Evolutionary conservation across 2,888 invertebrate species (phyloP).

Genomic region (Phragmatobia fuliginosa): DNA sequence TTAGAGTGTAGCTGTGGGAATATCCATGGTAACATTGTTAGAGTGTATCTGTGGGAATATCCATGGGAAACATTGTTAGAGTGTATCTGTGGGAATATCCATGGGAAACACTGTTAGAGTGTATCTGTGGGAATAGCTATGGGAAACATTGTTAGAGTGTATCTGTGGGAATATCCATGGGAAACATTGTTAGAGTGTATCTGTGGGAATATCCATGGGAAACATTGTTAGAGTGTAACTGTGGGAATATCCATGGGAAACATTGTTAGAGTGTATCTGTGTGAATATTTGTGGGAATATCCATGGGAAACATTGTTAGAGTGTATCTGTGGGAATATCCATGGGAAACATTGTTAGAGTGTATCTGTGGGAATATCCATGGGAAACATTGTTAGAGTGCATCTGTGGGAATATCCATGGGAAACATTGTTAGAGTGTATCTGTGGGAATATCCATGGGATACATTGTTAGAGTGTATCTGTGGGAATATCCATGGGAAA

Average conservation of each 20-base stretch:
- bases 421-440: slow-evolving; percentile 33
- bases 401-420: slow-evolving; percentile 14
- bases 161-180: slow-evolving; percentile 14
- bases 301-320: slow-evolving; percentile 23
- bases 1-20: slow-evolving; percentile 29
- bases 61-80: slow-evolving; percentile 23
- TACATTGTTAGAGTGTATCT: slow-evolving; percentile 32
- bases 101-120: slow-evolving; percentile 30
- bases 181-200: slow-evolving; percentile 33
- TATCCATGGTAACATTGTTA: no score
- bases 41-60: slow-evolving; percentile 25
- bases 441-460: slow-evolving; percentile 13
- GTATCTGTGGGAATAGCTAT: slow-evolving; percentile 17
- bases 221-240: no score
- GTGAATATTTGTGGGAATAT: slow-evolving; percentile 26
- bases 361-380: slow-evolving; percentile 17
- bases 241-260: slow-evolving; percentile 31
- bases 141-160: slow-evolving; percentile 33
- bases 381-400: slow-evolving; percentile 33
- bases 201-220: slow-evolving; percentile 13
- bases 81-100: slow-evolving; percentile 22
- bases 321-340: slow-evolving; percentile 22
- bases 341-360: slow-evolving; percentile 30
- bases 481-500: slow-evolving; percentile 10
- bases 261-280: no score